Evolutionary conservation across 2,888 invertebrate genomes (phyloP), one percentile per base, ranked within the genome.

Genomic region (Mechanitis messenoides): DNA sequence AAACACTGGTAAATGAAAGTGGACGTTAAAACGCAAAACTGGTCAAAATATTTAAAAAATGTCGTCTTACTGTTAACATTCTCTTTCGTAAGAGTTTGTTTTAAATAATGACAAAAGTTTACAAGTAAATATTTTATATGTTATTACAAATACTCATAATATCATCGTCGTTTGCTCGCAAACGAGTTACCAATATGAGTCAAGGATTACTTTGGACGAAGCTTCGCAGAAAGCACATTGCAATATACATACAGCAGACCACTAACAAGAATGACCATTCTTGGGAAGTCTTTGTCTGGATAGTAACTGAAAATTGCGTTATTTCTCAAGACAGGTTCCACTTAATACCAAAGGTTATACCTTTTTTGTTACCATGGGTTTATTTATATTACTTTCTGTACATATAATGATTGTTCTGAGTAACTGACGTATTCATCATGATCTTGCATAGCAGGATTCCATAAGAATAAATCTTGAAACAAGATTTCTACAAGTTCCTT

Each of bases 11-110:
- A 50, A 50, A 50, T 50, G 50, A 50, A 50, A 50, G 50, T 50
- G 20, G 50, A 28, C 50, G 28, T 50, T 50, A 50, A 20, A 50
- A 50, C 50, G 50, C 20, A 50, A 50, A 50, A 31, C 50, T 50
- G 50, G 20, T 50, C 9, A 50, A 50, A 50, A 50, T 50, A 50
- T 28, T 31, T 50, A 3, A 9, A 50, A 28, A 20, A 50, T 5
- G 47, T 11, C 46, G 6, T 50, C 28, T 50, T 50, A 50, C 20
- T 50, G 28, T 28, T 20, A 12, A 7, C 28, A 50, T 50, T 50
- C 50, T 28, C 28, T 20, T 20, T 50, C 4, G 50, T 20, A 50
- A 20, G 6, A 46, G 5, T 50, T 28, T 50, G 20, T 50, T 7
- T 50, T 3, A 42, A 42, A 9, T 9, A 9, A 5, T 11, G 42